Evolutionary conservation across 2,797 vertebrate species (phyloP), one percentile per base, ranked within the genome.

Genomic region (Danionella dracula): DNA sequence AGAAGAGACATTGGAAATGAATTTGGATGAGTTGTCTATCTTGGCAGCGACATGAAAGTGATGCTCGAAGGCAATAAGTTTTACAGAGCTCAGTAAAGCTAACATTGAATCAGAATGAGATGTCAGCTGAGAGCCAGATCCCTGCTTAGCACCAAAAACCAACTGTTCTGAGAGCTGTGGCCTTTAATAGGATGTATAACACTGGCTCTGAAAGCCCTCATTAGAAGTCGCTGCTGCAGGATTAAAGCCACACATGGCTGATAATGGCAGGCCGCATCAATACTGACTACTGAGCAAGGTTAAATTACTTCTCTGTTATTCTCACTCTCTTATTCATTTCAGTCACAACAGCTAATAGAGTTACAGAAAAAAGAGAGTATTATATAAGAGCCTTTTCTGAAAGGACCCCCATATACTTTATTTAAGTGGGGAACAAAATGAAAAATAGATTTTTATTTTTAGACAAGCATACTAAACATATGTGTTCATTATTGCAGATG

Each of bases 21-120:
- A 17, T 62, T 34, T 53, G 41, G 46, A 27, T 70, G 69, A 71
- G 63, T 63, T 71, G 55, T 61, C 44, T 64, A 55, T 46, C 61
- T 63, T 42, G 50, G 63, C 71, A 65, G 68, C 67, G 59, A 73
- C 76, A 66, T 19, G 42, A 68, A 65, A 37, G 48, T 62, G 64
- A 54, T 66, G 83, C 83, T 82, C 77, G 50, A 66, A 61, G 42
- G 45, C 57, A 84, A 87, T 85, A 83, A 35, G 42, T 11, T 2
- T 75, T 81, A 81, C 55, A 66, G 57, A 76, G 80, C 71, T 82
- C 83, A 82, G 79, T 77, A 48, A 60, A 72, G 61, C 61, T 72
- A 50, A 59, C 70, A 37, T 40, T 38, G 68, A 63, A 54, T 83
- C 68, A 69, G 45, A 75, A 37, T 6, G 13, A 54, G 19, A 37